These are phyloP conservation scores for Tamandua tetradactyla DNA, from an alignment of 2,797 vertebrate genomes.

Conservation along the genomic window DNA sequence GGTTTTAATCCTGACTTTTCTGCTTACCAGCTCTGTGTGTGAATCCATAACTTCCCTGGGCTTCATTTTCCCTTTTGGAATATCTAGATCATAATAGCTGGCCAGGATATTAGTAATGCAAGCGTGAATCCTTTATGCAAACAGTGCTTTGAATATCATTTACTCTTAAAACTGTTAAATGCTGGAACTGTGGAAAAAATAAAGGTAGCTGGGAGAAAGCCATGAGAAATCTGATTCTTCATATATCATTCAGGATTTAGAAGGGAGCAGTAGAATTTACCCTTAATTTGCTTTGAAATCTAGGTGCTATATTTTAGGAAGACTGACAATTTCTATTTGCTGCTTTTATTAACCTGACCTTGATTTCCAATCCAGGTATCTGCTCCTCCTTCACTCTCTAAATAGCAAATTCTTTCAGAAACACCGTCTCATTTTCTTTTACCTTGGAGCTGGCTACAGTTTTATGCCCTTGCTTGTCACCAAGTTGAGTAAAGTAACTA, in stretches of 20 bases:
- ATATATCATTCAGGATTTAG: background rate
- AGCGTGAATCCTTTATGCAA: background rate
- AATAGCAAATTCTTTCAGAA: slow-evolving; percentile 36
- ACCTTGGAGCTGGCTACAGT: background rate
- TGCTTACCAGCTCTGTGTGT: background rate
- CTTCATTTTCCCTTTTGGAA: background rate
- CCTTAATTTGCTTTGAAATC: slow-evolving; percentile 46
- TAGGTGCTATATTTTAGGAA: slow-evolving; percentile 51
- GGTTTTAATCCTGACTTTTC: slow-evolving; percentile 2
- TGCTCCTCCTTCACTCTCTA: background rate
- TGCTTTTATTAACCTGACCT: slow-evolving; percentile 45
- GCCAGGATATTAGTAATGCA: background rate
- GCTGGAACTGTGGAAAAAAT: background rate
- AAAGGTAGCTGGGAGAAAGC: background rate
- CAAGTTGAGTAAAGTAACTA: background rate
- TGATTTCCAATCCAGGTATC: background rate
- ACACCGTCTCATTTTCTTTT: slow-evolving; percentile 14
- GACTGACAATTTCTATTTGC: slow-evolving; percentile 46
- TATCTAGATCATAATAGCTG: background rate
- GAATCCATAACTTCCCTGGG: background rate
- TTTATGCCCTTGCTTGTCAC: slow-evolving; percentile 12
- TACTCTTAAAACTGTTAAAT: slow-evolving; percentile 28
- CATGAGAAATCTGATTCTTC: background rate
- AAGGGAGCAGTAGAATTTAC: slow-evolving; percentile 19
- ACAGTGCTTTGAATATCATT: slow-evolving; percentile 13